These are phyloP conservation scores for Megatriorchis doriae DNA, from an alignment of 2,113 vertebrate genomes.

Conservation along the genomic window DNA sequence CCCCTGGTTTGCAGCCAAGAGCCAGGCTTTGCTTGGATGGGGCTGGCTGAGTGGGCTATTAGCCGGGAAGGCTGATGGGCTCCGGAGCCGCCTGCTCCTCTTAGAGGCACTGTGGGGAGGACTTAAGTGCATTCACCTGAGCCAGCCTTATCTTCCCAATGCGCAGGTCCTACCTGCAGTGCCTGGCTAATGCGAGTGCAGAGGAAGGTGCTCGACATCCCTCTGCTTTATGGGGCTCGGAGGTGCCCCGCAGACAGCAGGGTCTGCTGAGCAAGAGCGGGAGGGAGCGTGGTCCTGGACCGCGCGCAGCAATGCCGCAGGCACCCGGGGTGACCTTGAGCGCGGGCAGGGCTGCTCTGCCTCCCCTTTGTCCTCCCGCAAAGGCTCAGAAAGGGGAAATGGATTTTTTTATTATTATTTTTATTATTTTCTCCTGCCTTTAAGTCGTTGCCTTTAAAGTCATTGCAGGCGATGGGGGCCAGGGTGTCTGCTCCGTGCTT, in stretches of 20 bases:
- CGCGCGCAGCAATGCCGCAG: accelerated
- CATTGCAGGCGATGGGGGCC: neutral
- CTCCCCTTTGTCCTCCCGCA: neutral
- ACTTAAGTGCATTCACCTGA: neutral
- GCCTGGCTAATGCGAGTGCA: neutral
- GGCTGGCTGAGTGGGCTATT: neutral
- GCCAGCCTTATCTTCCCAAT: neutral
- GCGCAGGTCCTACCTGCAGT: neutral
- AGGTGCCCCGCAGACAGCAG: neutral
- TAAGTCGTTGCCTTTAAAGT: neutral
- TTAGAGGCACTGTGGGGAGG: neutral
- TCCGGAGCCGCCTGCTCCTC: neutral
- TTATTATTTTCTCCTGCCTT: neutral
- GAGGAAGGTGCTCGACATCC: neutral
- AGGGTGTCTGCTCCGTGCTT: neutral
- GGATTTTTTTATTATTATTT: too few species aligned
- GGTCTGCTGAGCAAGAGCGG: neutral
- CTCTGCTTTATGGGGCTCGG: neutral
- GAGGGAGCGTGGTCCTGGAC: neutral
- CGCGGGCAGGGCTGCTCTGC: neutral
- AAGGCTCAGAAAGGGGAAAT: neutral
- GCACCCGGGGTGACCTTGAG: neutral
- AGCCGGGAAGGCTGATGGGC: neutral
- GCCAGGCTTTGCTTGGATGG: neutral
- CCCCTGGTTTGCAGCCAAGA: neutral